Percentiles rank a stretch among this genome's conserved stretches.
Conservation (phyloP, 2,888 invertebrate species). For the Drosophila villosipedis region DNA sequence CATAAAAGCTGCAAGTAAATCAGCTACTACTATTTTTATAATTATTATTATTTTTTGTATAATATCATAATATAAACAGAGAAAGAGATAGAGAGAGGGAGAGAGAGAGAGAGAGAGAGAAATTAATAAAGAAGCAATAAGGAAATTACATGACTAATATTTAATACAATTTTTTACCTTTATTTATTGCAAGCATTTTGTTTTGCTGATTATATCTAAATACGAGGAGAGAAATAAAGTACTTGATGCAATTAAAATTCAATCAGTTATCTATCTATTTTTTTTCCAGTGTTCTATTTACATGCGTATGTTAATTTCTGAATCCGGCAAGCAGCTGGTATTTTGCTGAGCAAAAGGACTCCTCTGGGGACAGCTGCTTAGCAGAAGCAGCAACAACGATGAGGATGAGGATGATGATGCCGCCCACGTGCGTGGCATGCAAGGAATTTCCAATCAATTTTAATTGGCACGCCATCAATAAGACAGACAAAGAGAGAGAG, state of each 20-base stretch:
- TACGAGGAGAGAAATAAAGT: neutral
- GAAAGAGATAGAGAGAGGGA: too few relatives aligned
- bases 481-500: constrained; percentile 28
- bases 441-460: constrained; percentile 84
- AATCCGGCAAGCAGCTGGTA: constrained; percentile 51
- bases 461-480: constrained; percentile 85
- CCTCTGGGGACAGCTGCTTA: constrained; percentile 34
- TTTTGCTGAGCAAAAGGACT: constrained; percentile 44
- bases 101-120: too few relatives aligned
- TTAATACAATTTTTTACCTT: neutral
- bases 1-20: too few relatives aligned
- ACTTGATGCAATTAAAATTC: neutral
- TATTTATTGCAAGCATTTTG: neutral
- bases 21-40: too few relatives aligned
- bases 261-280: neutral
- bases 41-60: too few relatives aligned
- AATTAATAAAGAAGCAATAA: too few relatives aligned
- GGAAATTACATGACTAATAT: too few relatives aligned
- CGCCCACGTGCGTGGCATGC: constrained; percentile 81
- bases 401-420: constrained; percentile 8
- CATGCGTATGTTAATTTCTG: constrained; percentile 54
- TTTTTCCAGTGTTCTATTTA: constrained; percentile 1
- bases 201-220: neutral
- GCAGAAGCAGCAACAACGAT: neutral
- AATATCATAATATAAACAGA: too few relatives aligned